Base-by-base conservation (phyloP, 1,140 invertebrate genomes). In the Chrysoperla carnea region DNA sequence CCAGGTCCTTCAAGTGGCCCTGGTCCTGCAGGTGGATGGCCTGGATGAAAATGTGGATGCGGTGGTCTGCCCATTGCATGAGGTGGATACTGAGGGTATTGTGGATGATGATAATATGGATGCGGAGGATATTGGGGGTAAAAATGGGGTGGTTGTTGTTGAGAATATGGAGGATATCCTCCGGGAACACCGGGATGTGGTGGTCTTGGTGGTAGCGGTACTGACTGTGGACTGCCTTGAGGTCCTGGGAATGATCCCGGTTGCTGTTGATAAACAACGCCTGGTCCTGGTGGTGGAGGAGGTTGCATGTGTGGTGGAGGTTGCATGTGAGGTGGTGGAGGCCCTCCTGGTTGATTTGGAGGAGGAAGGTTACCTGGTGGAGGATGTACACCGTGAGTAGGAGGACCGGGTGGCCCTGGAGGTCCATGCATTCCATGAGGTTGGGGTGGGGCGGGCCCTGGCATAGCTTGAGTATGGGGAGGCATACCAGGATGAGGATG, bases 131-230 rank as follows among this genome's bases (percentile, higher is more conserved):
- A 66, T 46, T 71, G 70, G 4, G 67, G 56, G 35, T 67, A 67
- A 42, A 72, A 72, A 2, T 69, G 73, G 28, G 73, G 74, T 14
- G 73, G 67, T 6, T 71, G 72, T 23, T 69, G 63, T 48, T 76
- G 75, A 4, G 61, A 62, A 46, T 76, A 76, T 6, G 69, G 17
- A 23, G 17, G 17, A 23, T 23, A 23, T 5, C 17, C 17, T 23
- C 17, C 17, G 17, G 17, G 17, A 5, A 23, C 17, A 23, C 17
- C 68, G 1, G 70, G 69, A 57, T 73, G 70, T 5, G 69, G 72
- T 2, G 73, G 73, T 36, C 73, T 59, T 7, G 71, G 54, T 29
- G 59, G 59, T 29, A 61, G 36, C 0, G 58, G 57, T 13, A 60
- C 55, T 6, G 54, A 53, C 39, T 61, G 59, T n/a, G 55, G 54